These are phyloP conservation scores for Epizoanthus rinbou DNA, from an alignment of 92 coral and sea anemone species.

Conservation along the genomic window DNA sequence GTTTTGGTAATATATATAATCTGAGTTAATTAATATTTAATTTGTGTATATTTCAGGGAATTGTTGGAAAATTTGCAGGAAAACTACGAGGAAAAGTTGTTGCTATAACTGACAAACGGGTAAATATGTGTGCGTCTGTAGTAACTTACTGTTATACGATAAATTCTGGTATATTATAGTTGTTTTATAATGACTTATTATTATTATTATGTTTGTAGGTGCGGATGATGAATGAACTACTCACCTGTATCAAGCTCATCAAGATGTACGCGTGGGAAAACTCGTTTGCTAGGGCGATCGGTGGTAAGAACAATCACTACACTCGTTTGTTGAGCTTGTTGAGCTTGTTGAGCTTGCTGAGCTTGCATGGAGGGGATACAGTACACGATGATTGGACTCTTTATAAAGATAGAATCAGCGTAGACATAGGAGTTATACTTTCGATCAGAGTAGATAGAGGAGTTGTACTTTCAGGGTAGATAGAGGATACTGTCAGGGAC, in stretches of 20 bases:
- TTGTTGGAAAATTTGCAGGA: slow-evolving; percentile 77
- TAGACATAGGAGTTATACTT: too few species aligned
- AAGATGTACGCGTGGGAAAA: slow-evolving; percentile 98
- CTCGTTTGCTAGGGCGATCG: slow-evolving; percentile 75
- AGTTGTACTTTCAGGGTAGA: too few species aligned
- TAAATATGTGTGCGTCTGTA: slow-evolving; percentile 18
- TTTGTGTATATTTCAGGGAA: slow-evolving; percentile 44
- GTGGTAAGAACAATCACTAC: slow-evolving; percentile 55
- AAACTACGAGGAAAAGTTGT: slow-evolving; percentile 82
- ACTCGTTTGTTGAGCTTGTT: not conserved
- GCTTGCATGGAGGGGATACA: too few species aligned
- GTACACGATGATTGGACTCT: too few species aligned
- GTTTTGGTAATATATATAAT: too few species aligned
- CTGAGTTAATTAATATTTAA: too few species aligned
- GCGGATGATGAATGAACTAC: slow-evolving; percentile 87
- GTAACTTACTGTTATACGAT: too few species aligned
- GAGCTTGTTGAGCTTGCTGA: too few species aligned
- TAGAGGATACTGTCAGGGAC: too few species aligned
- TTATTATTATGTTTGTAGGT: slow-evolving; percentile 57
- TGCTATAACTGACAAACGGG: slow-evolving; percentile 82
- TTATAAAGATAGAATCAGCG: too few species aligned
- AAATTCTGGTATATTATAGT: too few species aligned
- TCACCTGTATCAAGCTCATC: slow-evolving; percentile 85
- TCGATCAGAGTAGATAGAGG: too few species aligned
- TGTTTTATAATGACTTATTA: not conserved